phyloP scores from a whole-genome alignment of 2,797 vertebrate genomes.

The Manis javanica region DNA sequence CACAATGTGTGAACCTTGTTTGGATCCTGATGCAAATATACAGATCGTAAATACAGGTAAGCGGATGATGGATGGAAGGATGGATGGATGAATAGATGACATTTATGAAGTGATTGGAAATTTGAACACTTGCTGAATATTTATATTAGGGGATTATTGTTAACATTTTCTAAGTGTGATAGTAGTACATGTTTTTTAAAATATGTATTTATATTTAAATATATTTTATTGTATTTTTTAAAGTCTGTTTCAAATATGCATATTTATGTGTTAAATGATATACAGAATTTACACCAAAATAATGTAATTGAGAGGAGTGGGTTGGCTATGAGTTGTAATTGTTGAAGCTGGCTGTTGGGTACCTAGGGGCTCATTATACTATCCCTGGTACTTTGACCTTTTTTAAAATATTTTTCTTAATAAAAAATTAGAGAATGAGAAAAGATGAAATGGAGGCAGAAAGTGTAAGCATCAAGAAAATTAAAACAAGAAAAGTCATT shows the following conservation, averaged over 20 bases:
- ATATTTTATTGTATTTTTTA: neutral
- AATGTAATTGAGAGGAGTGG: neutral
- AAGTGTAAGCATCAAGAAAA: neutral
- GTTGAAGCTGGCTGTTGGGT: neutral
- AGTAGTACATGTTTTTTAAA: neutral
- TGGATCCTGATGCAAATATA: neutral
- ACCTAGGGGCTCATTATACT: neutral
- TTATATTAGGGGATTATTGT: neutral
- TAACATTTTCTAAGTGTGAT: neutral
- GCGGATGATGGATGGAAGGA: no score
- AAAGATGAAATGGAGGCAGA: constrained; percentile 7
- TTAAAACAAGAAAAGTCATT: constrained; percentile 6
- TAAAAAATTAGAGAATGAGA: neutral
- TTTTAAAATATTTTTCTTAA: constrained; percentile 10
- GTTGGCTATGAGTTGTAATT: neutral
- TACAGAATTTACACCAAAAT: neutral
- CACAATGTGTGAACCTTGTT: neutral
- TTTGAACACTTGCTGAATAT: neutral
- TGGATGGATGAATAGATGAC: neutral
- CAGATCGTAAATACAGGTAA: neutral
- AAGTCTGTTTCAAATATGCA: constrained; percentile 28
- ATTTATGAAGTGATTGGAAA: neutral
- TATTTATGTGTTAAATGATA: neutral
- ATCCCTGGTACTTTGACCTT: neutral
- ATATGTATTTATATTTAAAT: no score